Percentiles rank a stretch among this genome's conserved stretches.
Conservation (phyloP, 92 coral and sea anemone genomes). For the Zoanthus sansibaricus region DNA sequence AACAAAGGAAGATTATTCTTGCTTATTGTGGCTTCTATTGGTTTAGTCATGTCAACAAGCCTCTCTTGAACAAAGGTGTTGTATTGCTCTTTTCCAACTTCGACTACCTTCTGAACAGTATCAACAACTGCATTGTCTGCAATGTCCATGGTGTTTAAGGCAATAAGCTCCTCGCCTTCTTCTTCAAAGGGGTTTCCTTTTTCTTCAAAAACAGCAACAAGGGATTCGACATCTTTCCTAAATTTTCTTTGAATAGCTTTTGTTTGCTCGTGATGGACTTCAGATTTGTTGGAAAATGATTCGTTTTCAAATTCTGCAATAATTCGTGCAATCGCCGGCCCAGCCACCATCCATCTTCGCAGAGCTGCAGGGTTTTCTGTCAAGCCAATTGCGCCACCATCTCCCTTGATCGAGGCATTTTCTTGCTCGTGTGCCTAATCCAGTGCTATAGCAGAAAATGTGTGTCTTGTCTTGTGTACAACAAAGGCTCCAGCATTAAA, state of each 20-base stretch:
- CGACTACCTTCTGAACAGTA: neutral
- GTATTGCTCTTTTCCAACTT: conserved; percentile 1
- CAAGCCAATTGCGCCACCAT: conserved; percentile 52
- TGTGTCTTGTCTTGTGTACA: neutral
- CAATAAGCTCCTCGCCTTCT: conserved; percentile 51
- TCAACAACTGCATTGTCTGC: conserved; percentile 20
- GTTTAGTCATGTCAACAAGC: conserved; percentile 31
- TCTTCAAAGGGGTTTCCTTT: conserved; percentile 50
- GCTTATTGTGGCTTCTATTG: conserved; percentile 24
- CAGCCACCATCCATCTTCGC: conserved; percentile 20
- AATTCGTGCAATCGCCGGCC: conserved; percentile 30
- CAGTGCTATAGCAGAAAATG: neutral
- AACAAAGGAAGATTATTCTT: conserved; percentile 46
- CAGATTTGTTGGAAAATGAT: neutral
- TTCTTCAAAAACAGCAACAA: conserved; percentile 35
- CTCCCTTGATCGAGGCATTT: conserved; percentile 20
- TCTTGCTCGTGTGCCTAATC: too few species aligned
- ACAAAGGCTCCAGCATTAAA: neutral
- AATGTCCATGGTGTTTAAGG: conserved; percentile 48
- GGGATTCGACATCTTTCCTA: conserved; percentile 36
- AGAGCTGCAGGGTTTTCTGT: conserved; percentile 49
- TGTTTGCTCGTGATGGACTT: conserved; percentile 42
- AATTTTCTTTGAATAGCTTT: conserved; percentile 4
- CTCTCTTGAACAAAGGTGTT: conserved; percentile 32
- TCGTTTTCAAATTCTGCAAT: conserved; percentile 24